These are phyloP conservation scores for Philopotamus ludificatus DNA, from an alignment of 1,140 invertebrate species.

Conservation along the genomic window DNA sequence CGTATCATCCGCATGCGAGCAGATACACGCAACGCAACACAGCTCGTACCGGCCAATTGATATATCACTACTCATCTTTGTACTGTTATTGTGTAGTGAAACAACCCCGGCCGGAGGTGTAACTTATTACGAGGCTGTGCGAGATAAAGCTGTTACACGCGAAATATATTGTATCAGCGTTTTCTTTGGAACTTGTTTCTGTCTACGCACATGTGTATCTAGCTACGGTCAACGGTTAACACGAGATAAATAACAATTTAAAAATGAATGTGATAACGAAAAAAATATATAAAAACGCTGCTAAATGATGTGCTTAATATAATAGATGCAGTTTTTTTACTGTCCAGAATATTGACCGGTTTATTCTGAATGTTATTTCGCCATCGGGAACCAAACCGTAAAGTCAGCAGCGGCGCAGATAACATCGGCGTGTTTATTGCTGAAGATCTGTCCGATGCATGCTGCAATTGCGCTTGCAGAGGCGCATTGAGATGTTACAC, in stretches of 20 bases:
- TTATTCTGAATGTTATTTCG: conserved; percentile 4
- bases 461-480: not conserved
- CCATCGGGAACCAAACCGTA: conserved; percentile 7
- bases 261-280: no score
- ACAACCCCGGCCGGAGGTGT: conserved; percentile 5
- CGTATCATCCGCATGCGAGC: not conserved
- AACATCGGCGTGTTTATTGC: conserved; percentile 17
- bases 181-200: conserved; percentile 1
- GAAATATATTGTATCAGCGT: not conserved
- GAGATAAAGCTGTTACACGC: conserved; percentile 2
- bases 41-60: conserved; percentile 1
- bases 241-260: no score
- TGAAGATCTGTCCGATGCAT: conserved; percentile 5
- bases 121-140: conserved; percentile 4
- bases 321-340: no score
- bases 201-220: not conserved
- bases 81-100: conserved; percentile 6
- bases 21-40: not conserved
- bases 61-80: conserved; percentile 9
- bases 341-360: no score
- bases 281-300: no score
- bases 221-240: no score
- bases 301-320: no score
- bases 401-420: not conserved
- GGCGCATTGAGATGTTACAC: conserved; percentile 8